A percentile compares a stretch with the other conserved stretches of the same genome.
These are phyloP conservation scores for Apis laboriosa DNA, from an alignment of 1,140 invertebrate species.

Conservation along the genomic window DNA sequence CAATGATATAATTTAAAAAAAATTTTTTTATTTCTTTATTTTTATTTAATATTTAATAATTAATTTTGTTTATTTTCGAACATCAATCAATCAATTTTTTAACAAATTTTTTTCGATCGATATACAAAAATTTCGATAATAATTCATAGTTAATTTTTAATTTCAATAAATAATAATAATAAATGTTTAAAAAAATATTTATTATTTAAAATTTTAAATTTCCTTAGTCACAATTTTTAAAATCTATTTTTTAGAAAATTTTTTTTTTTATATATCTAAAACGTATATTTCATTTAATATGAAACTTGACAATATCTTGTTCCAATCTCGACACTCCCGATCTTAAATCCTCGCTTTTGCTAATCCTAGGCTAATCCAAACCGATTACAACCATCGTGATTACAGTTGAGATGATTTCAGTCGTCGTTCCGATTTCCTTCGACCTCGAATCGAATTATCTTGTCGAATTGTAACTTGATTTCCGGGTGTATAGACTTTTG, in stretches of 20 bases:
- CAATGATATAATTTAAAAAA: no score
- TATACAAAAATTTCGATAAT: no score
- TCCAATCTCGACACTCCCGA: background rate
- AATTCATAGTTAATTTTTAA: no score
- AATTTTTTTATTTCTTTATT: no score
- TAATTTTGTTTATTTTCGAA: no score
- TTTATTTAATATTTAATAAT: no score
- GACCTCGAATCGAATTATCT: conserved; percentile 8
- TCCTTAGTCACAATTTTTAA: background rate
- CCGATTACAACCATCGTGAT: background rate
- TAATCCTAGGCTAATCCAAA: background rate
- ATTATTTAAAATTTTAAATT: no score
- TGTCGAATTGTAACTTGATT: conserved; percentile 1
- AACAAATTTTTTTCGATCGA: no score
- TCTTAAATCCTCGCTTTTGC: background rate
- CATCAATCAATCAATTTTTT: no score
- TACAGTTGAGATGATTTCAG: background rate
- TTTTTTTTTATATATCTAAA: background rate
- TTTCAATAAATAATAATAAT: no score
- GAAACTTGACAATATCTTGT: background rate
- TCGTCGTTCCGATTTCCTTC: conserved; percentile 8
- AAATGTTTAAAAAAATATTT: no score
- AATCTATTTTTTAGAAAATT: background rate
- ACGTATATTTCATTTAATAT: background rate
- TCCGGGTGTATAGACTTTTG: conserved; percentile 2